phyloP scores from a whole-genome alignment of 64 coral and sea anemone species.

The Platygyra sinensis region DNA sequence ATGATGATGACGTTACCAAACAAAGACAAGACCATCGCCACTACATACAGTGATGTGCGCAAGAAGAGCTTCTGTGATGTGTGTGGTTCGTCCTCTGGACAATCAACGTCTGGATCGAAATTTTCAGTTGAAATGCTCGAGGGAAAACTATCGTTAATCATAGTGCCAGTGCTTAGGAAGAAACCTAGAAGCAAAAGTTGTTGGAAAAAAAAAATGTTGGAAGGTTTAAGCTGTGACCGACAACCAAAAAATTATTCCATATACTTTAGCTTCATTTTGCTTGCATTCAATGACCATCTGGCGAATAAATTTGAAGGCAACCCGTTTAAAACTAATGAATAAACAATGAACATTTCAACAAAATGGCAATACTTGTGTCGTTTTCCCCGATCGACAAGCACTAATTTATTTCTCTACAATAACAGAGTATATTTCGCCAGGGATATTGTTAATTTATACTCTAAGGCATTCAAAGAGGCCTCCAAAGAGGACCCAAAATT shows the following conservation, averaged over 20 bases:
- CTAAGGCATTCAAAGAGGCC: too few relatives aligned
- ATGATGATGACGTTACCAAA: constrained; percentile 62
- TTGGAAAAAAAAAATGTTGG: neutral
- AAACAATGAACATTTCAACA: neutral
- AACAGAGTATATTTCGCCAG: too few relatives aligned
- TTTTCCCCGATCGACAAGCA: neutral
- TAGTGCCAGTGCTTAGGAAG: too few relatives aligned
- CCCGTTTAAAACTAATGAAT: neutral
- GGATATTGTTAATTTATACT: too few relatives aligned
- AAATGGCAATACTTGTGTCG: neutral
- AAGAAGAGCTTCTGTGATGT: constrained; percentile 2
- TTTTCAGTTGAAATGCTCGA: neutral
- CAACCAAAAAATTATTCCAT: too few relatives aligned
- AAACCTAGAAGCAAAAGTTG: neutral
- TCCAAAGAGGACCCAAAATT: too few relatives aligned
- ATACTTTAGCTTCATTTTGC: too few relatives aligned
- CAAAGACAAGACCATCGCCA: constrained; percentile 41
- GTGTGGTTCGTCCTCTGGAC: neutral
- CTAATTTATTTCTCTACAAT: neutral
- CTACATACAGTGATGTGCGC: too few relatives aligned
- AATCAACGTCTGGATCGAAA: neutral
- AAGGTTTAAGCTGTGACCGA: too few relatives aligned
- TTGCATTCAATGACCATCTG: too few relatives aligned
- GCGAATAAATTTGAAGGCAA: too few relatives aligned
- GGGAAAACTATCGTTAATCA: neutral